A percentile compares a stretch with the other conserved stretches of the same genome.
Conservation (phyloP, 1,140 invertebrate genomes). For the Lutraria rhynchaena region DNA sequence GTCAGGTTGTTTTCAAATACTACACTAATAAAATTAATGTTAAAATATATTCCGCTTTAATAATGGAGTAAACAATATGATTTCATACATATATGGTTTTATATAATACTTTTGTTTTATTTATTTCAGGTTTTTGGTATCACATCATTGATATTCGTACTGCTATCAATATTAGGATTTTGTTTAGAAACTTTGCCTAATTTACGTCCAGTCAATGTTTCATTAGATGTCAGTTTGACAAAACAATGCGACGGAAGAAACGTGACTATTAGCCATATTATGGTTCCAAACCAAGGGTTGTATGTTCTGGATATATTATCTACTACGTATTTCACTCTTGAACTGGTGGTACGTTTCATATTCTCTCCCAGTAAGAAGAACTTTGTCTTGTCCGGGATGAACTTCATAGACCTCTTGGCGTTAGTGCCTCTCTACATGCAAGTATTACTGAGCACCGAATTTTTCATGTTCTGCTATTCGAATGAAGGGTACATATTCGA, state of each 20-base stretch:
- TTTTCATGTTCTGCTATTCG: constrained; percentile 69
- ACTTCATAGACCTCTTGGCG: constrained; percentile 83
- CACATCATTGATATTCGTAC: constrained; percentile 94
- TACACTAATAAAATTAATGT: no score
- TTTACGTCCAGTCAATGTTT: constrained; percentile 91
- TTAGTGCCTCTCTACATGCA: constrained; percentile 81
- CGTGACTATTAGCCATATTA: constrained; percentile 51
- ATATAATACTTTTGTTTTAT: constrained; percentile 20
- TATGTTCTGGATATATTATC: constrained; percentile 77
- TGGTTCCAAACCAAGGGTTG: constrained; percentile 66
- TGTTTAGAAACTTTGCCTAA: constrained; percentile 95
- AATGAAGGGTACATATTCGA: constrained; percentile 73
- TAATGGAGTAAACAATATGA: no score
- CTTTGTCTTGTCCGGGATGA: constrained; percentile 81
- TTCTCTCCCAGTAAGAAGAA: constrained; percentile 80
- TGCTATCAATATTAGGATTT: constrained; percentile 94
- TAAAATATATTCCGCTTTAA: no score
- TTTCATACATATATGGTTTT: not conserved
- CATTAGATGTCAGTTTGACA: constrained; percentile 76
- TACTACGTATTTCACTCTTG: constrained; percentile 82
- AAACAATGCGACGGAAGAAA: constrained; percentile 25
- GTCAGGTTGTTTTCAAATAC: not conserved
- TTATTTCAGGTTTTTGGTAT: constrained; percentile 88
- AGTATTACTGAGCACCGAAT: constrained; percentile 66
- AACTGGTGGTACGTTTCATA: constrained; percentile 80